Percentiles rank a stretch among this genome's conserved stretches.
phyloP scores from a whole-genome alignment of 2,888 invertebrate genomes.

The Odontothrips loti region DNA sequence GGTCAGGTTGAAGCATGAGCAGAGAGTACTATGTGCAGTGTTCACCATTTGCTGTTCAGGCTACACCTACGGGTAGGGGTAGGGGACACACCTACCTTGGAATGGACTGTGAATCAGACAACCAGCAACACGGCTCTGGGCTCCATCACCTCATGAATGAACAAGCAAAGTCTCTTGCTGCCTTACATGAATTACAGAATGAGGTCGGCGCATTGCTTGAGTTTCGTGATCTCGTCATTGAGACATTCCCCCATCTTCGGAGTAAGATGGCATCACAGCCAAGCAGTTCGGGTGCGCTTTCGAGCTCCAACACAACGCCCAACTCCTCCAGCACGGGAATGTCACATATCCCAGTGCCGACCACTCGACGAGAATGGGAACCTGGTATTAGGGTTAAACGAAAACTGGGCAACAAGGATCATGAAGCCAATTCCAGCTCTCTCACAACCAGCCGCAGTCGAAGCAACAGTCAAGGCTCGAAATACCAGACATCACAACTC shows the following conservation, averaged over 20 bases:
- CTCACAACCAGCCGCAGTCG: constrained; percentile 50
- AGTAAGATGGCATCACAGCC: constrained; percentile 72
- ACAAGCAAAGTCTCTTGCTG: constrained; percentile 82
- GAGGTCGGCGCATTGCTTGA: constrained; percentile 87
- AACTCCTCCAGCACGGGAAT: constrained; percentile 48
- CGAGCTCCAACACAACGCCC: constrained; percentile 35
- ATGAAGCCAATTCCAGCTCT: constrained; percentile 30
- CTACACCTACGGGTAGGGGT: constrained; percentile 21
- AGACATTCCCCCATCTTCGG: constrained; percentile 86
- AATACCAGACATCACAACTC: constrained; percentile 49
- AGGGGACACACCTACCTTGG: constrained; percentile 21
- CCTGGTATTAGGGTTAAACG: constrained; percentile 76
- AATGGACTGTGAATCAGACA: constrained; percentile 1
- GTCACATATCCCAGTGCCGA: constrained; percentile 31
- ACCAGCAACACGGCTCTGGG: constrained; percentile 1
- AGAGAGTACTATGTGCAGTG: constrained; percentile 24
- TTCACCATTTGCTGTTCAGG: constrained; percentile 24
- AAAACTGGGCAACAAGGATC: constrained; percentile 49
- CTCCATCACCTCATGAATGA: constrained; percentile 78
- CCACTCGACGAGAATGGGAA: constrained; percentile 41
- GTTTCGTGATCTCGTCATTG: constrained; percentile 90
- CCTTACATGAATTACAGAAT: constrained; percentile 87
- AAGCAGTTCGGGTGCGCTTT: constrained; percentile 31
- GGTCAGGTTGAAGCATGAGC: constrained; percentile 22
- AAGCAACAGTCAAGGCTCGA: constrained; percentile 59